Base-by-base conservation (phyloP, 2,888 invertebrate species). In the Chirona hameri region DNA sequence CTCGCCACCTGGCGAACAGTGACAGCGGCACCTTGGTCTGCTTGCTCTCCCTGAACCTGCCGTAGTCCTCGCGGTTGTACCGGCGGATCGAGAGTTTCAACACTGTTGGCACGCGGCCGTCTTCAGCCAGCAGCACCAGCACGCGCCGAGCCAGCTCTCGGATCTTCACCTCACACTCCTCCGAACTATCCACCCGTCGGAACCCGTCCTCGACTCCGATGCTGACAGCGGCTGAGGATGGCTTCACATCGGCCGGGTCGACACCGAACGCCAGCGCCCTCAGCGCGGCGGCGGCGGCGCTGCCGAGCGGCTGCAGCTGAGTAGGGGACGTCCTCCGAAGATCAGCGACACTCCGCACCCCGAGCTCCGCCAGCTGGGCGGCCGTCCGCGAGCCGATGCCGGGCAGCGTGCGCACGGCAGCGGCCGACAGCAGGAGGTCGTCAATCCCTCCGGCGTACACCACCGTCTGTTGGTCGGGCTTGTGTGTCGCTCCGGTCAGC, bases 381-480 rank as follows among this genome's bases (percentile, higher is more conserved):
- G 91, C 90, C 3, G 93, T 93, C 86, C 92, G 92, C 82, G 91
- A 90, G 14, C 95, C 95, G 86, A 95, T 92, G 79, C 95, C 94
- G 83, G 93, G 94, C 86, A 95, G 92, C 84, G 90, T 89, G 69
- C 91, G 90, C 60, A 94, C 89, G 86, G 90, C 89, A 76, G 89
- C 89, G 84, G 95, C 89, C 52, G 91, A 91, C 1, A 91, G 90
- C 90, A 95, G 91, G 85, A 95, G 91, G 84, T 90, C 90, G 82
- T 90, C 88, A 15, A 91, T 92, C 86, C 91, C 91, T 84, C 92
- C 91, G 10, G 95, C 94, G 85, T 92, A 93, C 84, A 95, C 89
- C 48, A 92, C 90, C 0, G 95, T 95, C 88, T 96, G 95, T 86
- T 94, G 92, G 88, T 95, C 93, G 12, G 96, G 95, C 88, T 94